Conservation (phyloP, 1,140 invertebrate species). For the Venustaconcha ellipsiformis region DNA sequence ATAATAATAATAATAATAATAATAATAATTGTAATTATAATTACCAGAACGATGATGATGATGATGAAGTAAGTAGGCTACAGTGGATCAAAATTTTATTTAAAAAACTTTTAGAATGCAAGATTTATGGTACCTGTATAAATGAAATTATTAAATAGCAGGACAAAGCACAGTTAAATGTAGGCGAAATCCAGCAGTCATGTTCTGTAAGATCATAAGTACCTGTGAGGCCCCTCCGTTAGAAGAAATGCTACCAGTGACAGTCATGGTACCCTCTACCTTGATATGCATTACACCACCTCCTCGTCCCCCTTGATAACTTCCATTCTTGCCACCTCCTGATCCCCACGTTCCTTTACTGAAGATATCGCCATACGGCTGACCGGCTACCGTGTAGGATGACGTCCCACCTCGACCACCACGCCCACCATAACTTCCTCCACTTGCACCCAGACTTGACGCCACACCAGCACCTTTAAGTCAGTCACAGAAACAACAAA, state of each 20-base stretch:
- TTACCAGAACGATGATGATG: not conserved
- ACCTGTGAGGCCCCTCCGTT: conserved; percentile 42
- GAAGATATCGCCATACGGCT: conserved; percentile 51
- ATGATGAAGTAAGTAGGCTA: not conserved
- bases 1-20: not conserved
- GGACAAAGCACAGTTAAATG: not conserved
- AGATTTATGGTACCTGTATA: too few species aligned
- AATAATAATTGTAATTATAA: not conserved
- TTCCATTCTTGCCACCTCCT: conserved; percentile 47
- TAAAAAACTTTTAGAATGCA: not conserved
- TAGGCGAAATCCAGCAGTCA: not conserved
- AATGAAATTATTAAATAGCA: not conserved
- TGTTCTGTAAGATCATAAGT: not conserved
- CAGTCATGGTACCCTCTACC: conserved; percentile 18
- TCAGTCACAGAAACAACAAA: not conserved
- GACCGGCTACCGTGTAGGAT: conserved; percentile 8
- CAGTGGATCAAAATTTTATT: not conserved
- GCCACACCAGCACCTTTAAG: conserved; percentile 42
- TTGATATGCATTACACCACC: conserved; percentile 44
- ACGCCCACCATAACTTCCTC: conserved; percentile 49
- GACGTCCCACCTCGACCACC: conserved; percentile 35
- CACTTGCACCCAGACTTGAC: conserved; percentile 35
- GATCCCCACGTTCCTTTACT: conserved; percentile 47
- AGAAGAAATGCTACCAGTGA: conserved; percentile 33
- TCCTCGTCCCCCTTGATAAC: conserved; percentile 45